Conservation (phyloP, 2,888 invertebrate genomes). For the Lithophane socia region DNA sequence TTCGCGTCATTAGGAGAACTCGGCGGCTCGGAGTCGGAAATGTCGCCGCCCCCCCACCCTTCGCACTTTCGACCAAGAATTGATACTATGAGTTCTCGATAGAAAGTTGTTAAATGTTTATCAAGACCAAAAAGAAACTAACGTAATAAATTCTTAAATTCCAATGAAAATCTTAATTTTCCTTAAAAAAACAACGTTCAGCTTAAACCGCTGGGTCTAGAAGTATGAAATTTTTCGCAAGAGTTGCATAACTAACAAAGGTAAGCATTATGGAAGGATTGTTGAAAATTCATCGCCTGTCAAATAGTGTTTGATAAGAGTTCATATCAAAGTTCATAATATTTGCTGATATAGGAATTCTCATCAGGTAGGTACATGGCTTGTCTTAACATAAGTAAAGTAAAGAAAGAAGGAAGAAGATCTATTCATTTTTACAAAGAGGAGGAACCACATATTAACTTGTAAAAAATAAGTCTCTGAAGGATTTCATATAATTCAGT, state of each 20-base stretch:
- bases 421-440: too few relatives aligned
- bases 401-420: neutral
- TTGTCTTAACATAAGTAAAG: neutral
- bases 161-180: too few relatives aligned
- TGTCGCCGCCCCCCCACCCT: constrained; percentile 74
- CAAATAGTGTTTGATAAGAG: neutral
- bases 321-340: neutral
- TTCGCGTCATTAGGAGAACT: constrained; percentile 86
- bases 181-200: too few relatives aligned
- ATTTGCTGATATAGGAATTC: neutral
- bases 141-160: neutral
- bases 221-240: neutral
- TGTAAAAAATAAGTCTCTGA: too few relatives aligned
- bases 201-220: too few relatives aligned
- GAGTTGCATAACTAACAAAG: neutral
- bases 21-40: constrained; percentile 82
- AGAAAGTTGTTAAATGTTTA: neutral
- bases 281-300: neutral
- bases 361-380: neutral
- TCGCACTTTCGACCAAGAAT: constrained; percentile 65
- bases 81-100: constrained; percentile 69
- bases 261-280: too few relatives aligned
- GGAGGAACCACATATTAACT: neutral
- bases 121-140: neutral
- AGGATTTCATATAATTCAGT: too few relatives aligned